phyloP scores from a whole-genome alignment of 2,113 vertebrate species.

The Fregata magnificens region DNA sequence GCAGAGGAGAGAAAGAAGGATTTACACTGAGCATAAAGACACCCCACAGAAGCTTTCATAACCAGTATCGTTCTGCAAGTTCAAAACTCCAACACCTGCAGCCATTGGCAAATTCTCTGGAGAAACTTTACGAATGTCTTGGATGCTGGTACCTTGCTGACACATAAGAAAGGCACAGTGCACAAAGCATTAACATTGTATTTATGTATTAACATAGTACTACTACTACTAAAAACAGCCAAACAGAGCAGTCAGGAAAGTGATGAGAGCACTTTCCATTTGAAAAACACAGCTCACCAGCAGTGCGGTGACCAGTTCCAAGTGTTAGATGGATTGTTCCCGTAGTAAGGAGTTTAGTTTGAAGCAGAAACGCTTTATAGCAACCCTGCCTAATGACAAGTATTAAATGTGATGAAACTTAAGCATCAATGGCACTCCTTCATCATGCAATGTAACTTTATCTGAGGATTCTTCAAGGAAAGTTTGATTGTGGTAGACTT shows the following conservation, averaged over 20 bases:
- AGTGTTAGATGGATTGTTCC: neutral
- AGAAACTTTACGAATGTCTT: neutral
- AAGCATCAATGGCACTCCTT: neutral
- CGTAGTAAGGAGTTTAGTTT: neutral
- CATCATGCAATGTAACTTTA: neutral
- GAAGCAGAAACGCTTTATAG: neutral
- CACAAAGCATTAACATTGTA: neutral
- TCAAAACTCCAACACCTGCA: neutral
- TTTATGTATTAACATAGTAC: no score
- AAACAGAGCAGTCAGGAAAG: neutral
- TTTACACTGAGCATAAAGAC: neutral
- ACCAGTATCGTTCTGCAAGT: neutral
- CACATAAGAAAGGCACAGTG: neutral
- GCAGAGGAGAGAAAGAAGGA: neutral
- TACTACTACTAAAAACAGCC: neutral
- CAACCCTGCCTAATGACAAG: neutral
- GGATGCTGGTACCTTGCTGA: neutral
- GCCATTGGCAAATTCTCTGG: neutral
- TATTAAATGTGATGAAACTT: neutral
- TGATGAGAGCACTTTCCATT: neutral
- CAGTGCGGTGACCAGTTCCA: neutral
- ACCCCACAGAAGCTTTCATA: neutral
- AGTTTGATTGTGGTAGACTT: neutral
- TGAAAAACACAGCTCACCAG: neutral
- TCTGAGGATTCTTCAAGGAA: neutral